Conservation (phyloP, 2,888 invertebrate genomes). For the Aphidoletes aphidimyza region DNA sequence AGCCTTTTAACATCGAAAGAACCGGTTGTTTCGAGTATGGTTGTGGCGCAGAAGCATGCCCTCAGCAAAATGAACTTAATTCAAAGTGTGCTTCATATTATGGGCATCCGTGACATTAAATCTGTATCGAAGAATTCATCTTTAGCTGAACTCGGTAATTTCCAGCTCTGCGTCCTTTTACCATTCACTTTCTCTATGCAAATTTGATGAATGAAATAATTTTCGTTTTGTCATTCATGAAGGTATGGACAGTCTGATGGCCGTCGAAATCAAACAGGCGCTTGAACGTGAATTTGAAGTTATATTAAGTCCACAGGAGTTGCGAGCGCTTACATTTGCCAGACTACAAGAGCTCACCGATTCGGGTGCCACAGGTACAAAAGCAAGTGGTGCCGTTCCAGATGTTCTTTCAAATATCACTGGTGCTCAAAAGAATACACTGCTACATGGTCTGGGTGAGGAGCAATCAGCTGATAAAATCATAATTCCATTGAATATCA, state of each 20-base stretch:
- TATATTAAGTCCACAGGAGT: conserved; percentile 85
- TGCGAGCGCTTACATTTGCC: conserved; percentile 80
- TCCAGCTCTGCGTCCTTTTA: no score
- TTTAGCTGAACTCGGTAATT: conserved; percentile 92
- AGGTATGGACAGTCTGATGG: conserved; percentile 98
- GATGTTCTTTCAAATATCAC: not conserved
- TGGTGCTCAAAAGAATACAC: not conserved
- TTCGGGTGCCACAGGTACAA: not conserved
- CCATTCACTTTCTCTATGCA: no score
- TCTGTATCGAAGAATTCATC: conserved; percentile 76
- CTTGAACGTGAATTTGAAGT: conserved; percentile 90
- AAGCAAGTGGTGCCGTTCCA: not conserved
- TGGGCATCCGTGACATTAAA: conserved; percentile 76
- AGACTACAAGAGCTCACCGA: conserved; percentile 63
- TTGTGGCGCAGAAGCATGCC: conserved; percentile 84
- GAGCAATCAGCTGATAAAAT: conserved; percentile 54
- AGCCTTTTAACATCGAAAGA: conserved; percentile 76
- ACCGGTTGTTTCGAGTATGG: conserved; percentile 82
- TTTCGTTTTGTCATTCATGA: no score
- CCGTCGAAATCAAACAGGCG: conserved; percentile 94
- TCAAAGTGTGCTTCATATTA: conserved; percentile 77
- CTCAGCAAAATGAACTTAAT: conserved; percentile 75
- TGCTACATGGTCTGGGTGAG: not conserved
- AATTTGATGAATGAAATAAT: no score
- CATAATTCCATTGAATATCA: conserved; percentile 65